phyloP scores from a whole-genome alignment of 1,140 invertebrate genomes.

The Hermatobates lingyangjiaoensis region DNA sequence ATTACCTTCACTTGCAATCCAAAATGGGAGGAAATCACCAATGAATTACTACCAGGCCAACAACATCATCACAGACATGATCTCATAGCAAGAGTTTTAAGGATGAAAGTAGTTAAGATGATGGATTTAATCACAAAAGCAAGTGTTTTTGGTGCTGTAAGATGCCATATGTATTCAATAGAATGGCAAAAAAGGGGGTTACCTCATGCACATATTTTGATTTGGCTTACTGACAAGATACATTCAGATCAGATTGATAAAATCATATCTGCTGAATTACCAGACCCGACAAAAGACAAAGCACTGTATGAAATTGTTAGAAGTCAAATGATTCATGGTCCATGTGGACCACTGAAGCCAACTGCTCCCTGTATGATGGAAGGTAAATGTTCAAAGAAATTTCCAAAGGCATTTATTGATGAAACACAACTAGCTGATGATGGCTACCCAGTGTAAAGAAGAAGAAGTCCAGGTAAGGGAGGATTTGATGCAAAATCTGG shows the following conservation, averaged over 20 bases:
- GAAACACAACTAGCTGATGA: constrained; percentile 17
- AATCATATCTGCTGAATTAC: constrained; percentile 33
- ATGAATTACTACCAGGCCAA: constrained; percentile 18
- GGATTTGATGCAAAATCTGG: constrained; percentile 3
- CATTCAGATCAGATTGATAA: constrained; percentile 30
- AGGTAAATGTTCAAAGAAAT: constrained; percentile 27
- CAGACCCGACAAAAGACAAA: constrained; percentile 25
- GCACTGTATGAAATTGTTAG: constrained; percentile 24
- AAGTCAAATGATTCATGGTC: constrained; percentile 33
- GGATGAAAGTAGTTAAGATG: constrained; percentile 9
- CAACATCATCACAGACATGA: constrained; percentile 16
- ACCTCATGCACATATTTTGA: constrained; percentile 25
- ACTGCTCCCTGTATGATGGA: constrained; percentile 29
- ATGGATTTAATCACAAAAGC: constrained; percentile 14
- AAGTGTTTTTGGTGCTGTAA: constrained; percentile 21
- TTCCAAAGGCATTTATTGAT: constrained; percentile 12
- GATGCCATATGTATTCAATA: constrained; percentile 26
- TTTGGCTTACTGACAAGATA: constrained; percentile 27
- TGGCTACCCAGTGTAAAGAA: constrained; percentile 12
- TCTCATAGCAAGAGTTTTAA: constrained; percentile 12
- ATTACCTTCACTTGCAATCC: too few species aligned
- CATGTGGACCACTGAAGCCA: constrained; percentile 28
- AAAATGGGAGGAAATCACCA: too few species aligned
- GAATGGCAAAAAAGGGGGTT: constrained; percentile 32
- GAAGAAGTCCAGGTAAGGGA: constrained; percentile 9